Conservation (phyloP, 2,888 invertebrate genomes). For the Pimpla rufipes region DNA sequence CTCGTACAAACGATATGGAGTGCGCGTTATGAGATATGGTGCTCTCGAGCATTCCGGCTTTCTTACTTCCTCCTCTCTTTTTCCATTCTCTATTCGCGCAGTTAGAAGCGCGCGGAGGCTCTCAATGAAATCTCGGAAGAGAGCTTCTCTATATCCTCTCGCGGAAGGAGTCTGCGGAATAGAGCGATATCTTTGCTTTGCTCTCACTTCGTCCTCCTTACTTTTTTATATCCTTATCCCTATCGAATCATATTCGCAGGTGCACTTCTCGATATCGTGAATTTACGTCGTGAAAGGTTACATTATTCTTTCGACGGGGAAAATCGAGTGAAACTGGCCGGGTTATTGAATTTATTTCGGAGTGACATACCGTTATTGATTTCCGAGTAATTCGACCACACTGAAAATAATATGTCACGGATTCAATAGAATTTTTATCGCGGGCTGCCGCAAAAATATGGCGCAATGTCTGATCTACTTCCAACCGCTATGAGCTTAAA, state of each 20-base stretch:
- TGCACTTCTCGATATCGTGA: slow-evolving; percentile 57
- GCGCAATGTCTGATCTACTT: neutral
- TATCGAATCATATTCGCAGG: slow-evolving; percentile 54
- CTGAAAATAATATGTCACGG: neutral
- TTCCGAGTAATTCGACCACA: neutral
- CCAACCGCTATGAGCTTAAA: neutral
- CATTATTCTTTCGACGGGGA: slow-evolving; percentile 20
- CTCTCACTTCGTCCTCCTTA: slow-evolving; percentile 28
- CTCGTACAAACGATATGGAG: slow-evolving; percentile 54
- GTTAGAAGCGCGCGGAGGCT: slow-evolving; percentile 48
- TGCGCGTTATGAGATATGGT: slow-evolving; percentile 47
- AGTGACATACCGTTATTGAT: slow-evolving; percentile 24
- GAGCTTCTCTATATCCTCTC: slow-evolving; percentile 10
- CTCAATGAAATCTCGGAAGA: slow-evolving; percentile 49
- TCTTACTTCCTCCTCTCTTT: slow-evolving; percentile 32
- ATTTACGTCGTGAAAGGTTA: slow-evolving; percentile 48
- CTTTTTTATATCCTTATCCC: slow-evolving; percentile 37
- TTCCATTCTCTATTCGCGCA: slow-evolving; percentile 42
- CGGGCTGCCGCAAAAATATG: neutral
- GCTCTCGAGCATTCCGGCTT: slow-evolving; percentile 38
- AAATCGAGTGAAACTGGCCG: neutral
- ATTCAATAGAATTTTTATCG: neutral
- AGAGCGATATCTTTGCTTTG: slow-evolving; percentile 28
- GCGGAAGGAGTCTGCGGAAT: neutral
- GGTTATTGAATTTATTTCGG: slow-evolving; percentile 29